Evolutionary conservation across 2,797 vertebrate species (phyloP).

Genomic region (Sebastes matsubarae): DNA sequence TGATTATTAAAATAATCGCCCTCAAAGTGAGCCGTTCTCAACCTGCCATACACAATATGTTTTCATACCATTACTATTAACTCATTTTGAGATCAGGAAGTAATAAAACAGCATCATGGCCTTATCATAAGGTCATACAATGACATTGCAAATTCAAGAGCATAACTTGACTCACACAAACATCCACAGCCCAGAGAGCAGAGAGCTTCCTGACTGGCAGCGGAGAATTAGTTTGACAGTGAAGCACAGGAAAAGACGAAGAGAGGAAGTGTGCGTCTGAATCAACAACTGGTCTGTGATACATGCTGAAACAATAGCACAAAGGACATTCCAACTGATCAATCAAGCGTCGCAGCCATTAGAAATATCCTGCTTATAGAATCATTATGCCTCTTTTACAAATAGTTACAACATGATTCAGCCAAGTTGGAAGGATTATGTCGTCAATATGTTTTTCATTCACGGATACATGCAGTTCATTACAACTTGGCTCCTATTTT

Average conservation of each 20-base stretch:
- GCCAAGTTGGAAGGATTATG: not conserved
- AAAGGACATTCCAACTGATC: conserved; percentile 41
- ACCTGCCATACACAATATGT: not conserved
- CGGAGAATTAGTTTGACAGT: not conserved
- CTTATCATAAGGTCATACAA: not conserved
- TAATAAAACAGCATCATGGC: not conserved
- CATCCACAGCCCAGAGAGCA: not conserved
- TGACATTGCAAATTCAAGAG: not conserved
- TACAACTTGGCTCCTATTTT: not conserved
- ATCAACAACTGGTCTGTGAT: conserved; percentile 50
- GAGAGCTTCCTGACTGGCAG: conserved; percentile 3
- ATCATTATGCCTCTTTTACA: not conserved
- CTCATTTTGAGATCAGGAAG: not conserved
- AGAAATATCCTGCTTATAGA: conserved; percentile 23
- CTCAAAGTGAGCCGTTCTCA: not conserved
- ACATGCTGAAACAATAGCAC: conserved; percentile 29
- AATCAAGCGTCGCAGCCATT: conserved; percentile 1
- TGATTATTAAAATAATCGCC: not conserved
- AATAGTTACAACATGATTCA: conserved; percentile 11
- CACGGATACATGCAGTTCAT: not conserved
- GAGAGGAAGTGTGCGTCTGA: conserved; percentile 57
- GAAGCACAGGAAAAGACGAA: conserved; percentile 50
- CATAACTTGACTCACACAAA: not conserved
- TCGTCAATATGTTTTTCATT: not conserved
- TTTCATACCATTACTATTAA: not conserved